Evolutionary conservation across 2,113 vertebrate genomes (phyloP).

Genomic region (Lepus europaeus): DNA sequence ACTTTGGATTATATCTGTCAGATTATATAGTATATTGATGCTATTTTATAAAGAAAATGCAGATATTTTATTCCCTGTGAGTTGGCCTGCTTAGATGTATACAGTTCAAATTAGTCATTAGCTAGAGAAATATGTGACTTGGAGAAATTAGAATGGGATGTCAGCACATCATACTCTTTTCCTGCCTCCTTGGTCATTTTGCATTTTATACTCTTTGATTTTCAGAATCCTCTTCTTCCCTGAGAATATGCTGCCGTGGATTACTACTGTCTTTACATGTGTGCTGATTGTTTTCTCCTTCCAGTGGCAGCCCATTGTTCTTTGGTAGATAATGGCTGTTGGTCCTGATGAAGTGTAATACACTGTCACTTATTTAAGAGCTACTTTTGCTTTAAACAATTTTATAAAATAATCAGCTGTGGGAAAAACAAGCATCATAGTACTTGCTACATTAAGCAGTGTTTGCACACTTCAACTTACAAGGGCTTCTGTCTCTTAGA

Average conservation of each 20-base stretch:
- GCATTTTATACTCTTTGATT: constrained; percentile 20
- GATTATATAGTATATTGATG: neutral
- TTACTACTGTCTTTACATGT: neutral
- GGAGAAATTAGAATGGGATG: constrained; percentile 20
- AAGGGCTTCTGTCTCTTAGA: neutral
- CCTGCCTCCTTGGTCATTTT: neutral
- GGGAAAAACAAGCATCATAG: neutral
- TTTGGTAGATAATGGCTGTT: neutral
- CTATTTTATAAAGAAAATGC: neutral
- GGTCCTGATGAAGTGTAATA: neutral
- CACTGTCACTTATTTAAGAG: neutral
- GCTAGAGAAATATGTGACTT: neutral
- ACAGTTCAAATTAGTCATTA: neutral
- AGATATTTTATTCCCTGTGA: neutral
- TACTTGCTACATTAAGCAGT: constrained; percentile 1
- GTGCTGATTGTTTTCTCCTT: neutral
- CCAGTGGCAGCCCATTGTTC: neutral
- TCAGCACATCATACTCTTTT: neutral
- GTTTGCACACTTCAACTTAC: neutral
- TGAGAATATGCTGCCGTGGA: neutral
- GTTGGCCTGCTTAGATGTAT: constrained; percentile 32
- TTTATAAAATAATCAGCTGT: constrained; percentile 38
- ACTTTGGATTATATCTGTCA: neutral
- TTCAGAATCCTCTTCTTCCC: constrained; percentile 5
- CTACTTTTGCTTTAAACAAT: neutral